Conservation (phyloP, 2,797 vertebrate genomes). For the Ispidina lecontei region DNA sequence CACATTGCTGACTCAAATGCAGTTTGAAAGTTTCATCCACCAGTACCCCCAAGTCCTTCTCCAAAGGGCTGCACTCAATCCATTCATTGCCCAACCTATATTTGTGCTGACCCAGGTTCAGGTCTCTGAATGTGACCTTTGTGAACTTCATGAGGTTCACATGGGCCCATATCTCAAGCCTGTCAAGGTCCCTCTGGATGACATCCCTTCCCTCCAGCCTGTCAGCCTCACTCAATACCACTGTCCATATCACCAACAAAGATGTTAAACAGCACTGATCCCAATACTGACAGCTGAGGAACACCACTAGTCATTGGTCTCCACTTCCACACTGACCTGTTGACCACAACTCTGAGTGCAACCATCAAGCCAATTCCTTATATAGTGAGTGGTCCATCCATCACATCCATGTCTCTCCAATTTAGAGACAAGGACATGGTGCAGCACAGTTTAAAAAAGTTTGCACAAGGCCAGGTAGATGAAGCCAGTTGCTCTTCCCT, state of each 20-base stretch:
- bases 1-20: no score
- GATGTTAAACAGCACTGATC: background rate
- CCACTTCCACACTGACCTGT: background rate
- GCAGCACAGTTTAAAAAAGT: background rate
- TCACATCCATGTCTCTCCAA: background rate
- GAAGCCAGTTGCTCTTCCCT: background rate
- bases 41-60: no score
- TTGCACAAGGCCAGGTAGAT: background rate
- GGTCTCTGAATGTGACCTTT: no score
- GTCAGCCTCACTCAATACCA: background rate
- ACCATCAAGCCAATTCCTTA: background rate
- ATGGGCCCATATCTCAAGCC: no score
- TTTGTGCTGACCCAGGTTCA: no score
- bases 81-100: no score
- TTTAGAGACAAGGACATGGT: background rate
- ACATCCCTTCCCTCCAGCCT: background rate
- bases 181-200: background rate
- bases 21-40: no score
- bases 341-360: background rate
- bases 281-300: background rate
- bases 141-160: no score
- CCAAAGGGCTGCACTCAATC: no score
- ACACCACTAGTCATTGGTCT: background rate
- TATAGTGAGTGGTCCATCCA: background rate
- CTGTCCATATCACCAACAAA: background rate